Evolutionary conservation across 2,113 vertebrate genomes (phyloP).

Genomic region (Chaetura pelagica): DNA sequence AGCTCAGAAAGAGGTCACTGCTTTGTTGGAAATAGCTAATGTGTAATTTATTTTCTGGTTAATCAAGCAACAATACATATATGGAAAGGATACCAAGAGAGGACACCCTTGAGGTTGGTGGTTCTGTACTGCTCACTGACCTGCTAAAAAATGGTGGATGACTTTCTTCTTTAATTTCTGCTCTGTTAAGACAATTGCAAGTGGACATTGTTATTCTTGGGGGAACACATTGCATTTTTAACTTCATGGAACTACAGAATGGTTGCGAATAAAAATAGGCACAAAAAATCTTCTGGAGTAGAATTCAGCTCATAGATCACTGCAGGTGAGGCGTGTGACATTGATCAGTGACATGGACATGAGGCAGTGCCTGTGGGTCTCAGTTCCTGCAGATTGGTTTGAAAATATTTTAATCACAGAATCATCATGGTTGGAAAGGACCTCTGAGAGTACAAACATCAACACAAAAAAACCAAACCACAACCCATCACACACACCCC

Average conservation of each 20-base stretch:
- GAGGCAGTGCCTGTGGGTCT: background rate
- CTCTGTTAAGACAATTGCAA: background rate
- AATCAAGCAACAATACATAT: background rate
- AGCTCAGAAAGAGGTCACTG: background rate
- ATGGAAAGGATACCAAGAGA: background rate
- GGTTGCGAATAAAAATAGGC: background rate
- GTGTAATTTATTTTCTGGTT: background rate
- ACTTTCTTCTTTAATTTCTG: background rate
- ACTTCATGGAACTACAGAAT: background rate
- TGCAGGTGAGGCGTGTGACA: rapidly evolving
- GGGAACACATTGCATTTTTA: background rate
- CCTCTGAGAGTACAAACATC: no score
- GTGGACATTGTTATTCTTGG: background rate
- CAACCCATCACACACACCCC: no score
- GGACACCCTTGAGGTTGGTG: background rate
- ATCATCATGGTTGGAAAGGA: no score
- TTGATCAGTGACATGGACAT: background rate
- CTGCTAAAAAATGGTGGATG: background rate
- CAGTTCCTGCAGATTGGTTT: background rate
- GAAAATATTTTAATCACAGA: background rate
- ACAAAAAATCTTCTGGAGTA: background rate
- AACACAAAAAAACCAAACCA: no score
- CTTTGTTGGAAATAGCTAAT: background rate
- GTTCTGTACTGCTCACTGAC: background rate
- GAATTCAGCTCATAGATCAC: background rate